phyloP scores from a whole-genome alignment of 2,113 vertebrate genomes.

The Melanocharis versteri region DNA sequence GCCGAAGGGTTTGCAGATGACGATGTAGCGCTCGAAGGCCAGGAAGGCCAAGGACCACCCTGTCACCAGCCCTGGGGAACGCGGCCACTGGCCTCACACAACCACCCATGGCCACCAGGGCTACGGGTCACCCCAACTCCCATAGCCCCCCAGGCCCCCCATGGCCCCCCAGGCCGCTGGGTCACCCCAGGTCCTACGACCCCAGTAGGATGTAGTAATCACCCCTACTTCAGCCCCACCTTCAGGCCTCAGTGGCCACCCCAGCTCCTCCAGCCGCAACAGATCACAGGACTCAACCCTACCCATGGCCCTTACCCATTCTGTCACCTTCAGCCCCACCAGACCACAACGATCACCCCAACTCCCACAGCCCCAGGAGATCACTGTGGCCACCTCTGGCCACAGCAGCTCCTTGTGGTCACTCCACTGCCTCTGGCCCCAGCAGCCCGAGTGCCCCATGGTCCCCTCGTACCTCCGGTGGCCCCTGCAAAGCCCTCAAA shows the following conservation, averaged over 20 bases:
- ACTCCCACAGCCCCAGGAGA: background rate
- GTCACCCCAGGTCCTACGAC: background rate
- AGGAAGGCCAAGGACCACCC: constrained; percentile 84
- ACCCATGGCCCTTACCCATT: background rate
- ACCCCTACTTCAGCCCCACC: too few species aligned
- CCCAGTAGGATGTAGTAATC: background rate
- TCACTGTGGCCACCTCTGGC: too few species aligned
- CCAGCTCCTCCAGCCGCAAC: background rate
- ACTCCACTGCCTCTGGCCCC: background rate
- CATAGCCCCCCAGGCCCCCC: too few species aligned
- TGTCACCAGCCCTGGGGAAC: constrained; percentile 70
- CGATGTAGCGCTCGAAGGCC: constrained; percentile 79
- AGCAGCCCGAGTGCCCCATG: background rate
- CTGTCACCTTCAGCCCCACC: background rate
- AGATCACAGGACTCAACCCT: background rate
- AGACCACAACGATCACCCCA: too few species aligned
- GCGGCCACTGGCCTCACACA: background rate
- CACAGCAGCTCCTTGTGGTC: background rate
- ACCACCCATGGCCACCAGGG: fast-evolving
- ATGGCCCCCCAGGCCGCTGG: too few species aligned
- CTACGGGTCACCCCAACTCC: background rate
- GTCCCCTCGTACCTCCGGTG: constrained; percentile 12
- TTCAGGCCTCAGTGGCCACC: background rate
- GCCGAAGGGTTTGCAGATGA: constrained; percentile 85
- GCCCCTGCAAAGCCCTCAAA: constrained; percentile 75